Evolutionary conservation across 2,888 invertebrate genomes (phyloP), one percentile per base, ranked within the genome.

Genomic region (Phaedon cochleariae): DNA sequence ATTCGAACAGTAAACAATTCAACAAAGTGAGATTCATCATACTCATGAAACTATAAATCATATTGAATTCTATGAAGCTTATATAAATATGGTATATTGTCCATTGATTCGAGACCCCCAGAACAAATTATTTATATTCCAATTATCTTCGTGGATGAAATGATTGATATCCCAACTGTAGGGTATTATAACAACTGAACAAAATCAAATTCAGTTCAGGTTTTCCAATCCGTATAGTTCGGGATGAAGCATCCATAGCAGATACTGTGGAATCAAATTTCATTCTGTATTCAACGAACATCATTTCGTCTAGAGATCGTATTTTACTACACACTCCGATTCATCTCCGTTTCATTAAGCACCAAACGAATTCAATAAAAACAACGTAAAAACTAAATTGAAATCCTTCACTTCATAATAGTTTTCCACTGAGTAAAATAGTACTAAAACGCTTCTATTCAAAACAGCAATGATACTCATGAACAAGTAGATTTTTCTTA

Each of bases 281-380:
- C 67, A 63, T 59, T 67, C 41, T 54, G 58, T 57, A 67, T 67
- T 62, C 61, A 61, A 41, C 26, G 41, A 55, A 52, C 57, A 57
- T 48, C 52, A 63, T 37, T 68, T 63, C 48, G 31, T 51, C 29
- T 37, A 66, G 55, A 64, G 66, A 69, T 66, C 65, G 59, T 62
- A 59, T 59, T 69, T 66, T 64, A 68, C 62, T 63, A 53, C 68
- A 29, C 41, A 52, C 57, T 52, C 55, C 59, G 61, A 57, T 57
- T 59, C 22, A 64, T 64, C 68, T 59, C 37, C 65, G 62, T 69
- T 69, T 66, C 64, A 69, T 69, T 69, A 62, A 69, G 59, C 68
- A 62, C 53, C 65, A 65, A 66, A 66, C 64, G 68, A 69, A 61
- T 34, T 54, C 52, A 46, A 61, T 62, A 66, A 65, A 60, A 65